Evolutionary conservation across 2,797 vertebrate species (phyloP), one percentile per base, ranked within the genome.

Genomic region (Okamejei kenojei): DNA sequence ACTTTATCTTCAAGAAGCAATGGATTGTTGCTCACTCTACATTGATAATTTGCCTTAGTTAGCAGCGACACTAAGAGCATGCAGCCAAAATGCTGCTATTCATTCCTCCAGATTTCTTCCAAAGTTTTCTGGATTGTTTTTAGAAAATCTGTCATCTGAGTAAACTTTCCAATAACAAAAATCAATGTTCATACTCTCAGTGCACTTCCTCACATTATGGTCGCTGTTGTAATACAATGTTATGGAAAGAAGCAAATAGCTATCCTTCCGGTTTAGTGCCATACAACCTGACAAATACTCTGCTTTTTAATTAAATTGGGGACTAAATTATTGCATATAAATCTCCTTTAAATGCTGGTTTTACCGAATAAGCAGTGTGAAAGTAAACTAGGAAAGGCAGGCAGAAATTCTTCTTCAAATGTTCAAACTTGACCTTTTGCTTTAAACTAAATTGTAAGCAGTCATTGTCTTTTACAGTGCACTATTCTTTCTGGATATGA

Each of bases 371-470:
- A 74, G 90, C 21, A 58, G 8, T 58, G 38, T 92, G 61, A 32
- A 32, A 88, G 63, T 7, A 35, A 32, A 23, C 71, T 92, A 54
- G 90, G 38, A 54, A 92, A 23, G 26, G 17, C 9, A 54, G 26
- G 21, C 71, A 74, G 76, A 74, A 54, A 76, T 54, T 92, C 38
- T 54, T 58, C 35, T 74, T 76, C 90, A 92, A 92, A 76, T 88
- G 65, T 76, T 76, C 38, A 92, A 26, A 58, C 38, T 13, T 92
- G 90, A 76, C 90, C 90, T 92, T 92, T 92, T 76, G 6, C 90
- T 92, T 92, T 76, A 92, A 92, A 54, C 71, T n/a, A n/a, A 76
- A 76, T 92, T 45, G 38, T 76, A 76, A 76, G 90, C 90, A 54
- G 71, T 58, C 35, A 54, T 74, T 91, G 88, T n/a, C 71, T 76